Conservation (phyloP, 2,113 vertebrate species). For the Spilogale gracilis region DNA sequence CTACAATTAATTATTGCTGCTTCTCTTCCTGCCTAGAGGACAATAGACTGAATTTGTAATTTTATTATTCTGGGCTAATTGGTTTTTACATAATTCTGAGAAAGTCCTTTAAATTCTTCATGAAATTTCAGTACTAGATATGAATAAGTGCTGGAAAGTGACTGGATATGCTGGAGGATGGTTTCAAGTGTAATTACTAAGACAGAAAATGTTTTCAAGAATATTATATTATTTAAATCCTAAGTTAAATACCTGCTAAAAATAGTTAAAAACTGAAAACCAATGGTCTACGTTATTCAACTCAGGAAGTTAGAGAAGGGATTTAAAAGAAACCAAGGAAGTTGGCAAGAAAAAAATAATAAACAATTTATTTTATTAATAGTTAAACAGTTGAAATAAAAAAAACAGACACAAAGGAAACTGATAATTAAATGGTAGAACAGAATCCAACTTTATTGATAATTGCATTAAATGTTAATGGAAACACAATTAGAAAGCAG, state of each 20-base stretch:
- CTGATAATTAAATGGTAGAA: neutral
- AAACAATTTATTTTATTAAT: neutral
- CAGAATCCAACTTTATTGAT: neutral
- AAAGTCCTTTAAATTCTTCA: neutral
- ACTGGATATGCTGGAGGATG: neutral
- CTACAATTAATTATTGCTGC: neutral
- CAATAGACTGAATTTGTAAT: neutral
- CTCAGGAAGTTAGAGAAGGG: neutral
- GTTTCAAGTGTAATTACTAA: neutral
- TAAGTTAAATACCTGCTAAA: constrained; percentile 1
- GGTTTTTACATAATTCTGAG: neutral
- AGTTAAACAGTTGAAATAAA: neutral
- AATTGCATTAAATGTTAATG: neutral
- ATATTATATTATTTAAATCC: neutral
- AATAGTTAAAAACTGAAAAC: neutral
- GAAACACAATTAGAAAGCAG: neutral
- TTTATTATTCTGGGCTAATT: neutral
- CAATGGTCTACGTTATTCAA: neutral
- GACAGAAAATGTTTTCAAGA: constrained; percentile 10
- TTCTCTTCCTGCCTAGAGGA: constrained; percentile 10
- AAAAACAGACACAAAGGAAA: neutral
- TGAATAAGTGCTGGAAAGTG: neutral
- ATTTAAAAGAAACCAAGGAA: neutral
- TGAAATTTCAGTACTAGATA: neutral
- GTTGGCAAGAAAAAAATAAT: neutral